Evolutionary conservation across 2,113 vertebrate species (phyloP).

Genomic region (Pangasianodon gigas): DNA sequence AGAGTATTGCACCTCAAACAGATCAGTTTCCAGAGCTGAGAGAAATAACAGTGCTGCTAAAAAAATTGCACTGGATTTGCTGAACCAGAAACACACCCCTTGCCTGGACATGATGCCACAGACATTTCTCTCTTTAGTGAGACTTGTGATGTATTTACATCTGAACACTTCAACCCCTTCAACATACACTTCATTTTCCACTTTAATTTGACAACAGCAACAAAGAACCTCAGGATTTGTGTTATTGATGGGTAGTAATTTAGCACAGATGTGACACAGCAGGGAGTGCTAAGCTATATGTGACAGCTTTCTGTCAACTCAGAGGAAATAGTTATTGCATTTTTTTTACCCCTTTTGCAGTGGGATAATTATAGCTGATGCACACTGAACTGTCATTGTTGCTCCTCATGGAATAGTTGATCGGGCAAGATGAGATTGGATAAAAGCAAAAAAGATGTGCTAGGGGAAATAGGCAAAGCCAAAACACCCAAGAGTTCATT

Average conservation of each 20-base stretch:
- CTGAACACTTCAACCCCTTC: background rate
- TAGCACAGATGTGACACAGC: conserved; percentile 33
- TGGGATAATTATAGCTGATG: conserved; percentile 41
- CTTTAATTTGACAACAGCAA: conserved; percentile 13
- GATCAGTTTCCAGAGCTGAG: background rate
- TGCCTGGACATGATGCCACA: background rate
- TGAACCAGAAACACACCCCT: conserved; percentile 29
- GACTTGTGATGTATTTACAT: background rate
- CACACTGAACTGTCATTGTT: conserved; percentile 31
- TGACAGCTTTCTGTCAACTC: conserved; percentile 18
- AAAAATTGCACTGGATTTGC: background rate
- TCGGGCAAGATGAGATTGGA: conserved; percentile 27
- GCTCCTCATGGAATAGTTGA: conserved; percentile 24
- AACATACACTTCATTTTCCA: background rate
- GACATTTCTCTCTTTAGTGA: background rate
- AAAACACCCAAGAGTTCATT: conserved; percentile 10
- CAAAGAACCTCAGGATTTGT: conserved; percentile 1
- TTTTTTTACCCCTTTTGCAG: conserved; percentile 22
- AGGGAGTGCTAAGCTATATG: conserved; percentile 22
- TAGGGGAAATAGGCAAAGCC: background rate
- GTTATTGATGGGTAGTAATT: conserved; percentile 11
- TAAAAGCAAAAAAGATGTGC: background rate
- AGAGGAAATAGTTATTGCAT: conserved; percentile 24
- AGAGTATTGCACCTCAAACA: conserved; percentile 21
- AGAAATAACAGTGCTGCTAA: background rate